These are phyloP conservation scores for Cyprinus carpio DNA, from an alignment of 2,113 vertebrate species.

Conservation along the genomic window DNA sequence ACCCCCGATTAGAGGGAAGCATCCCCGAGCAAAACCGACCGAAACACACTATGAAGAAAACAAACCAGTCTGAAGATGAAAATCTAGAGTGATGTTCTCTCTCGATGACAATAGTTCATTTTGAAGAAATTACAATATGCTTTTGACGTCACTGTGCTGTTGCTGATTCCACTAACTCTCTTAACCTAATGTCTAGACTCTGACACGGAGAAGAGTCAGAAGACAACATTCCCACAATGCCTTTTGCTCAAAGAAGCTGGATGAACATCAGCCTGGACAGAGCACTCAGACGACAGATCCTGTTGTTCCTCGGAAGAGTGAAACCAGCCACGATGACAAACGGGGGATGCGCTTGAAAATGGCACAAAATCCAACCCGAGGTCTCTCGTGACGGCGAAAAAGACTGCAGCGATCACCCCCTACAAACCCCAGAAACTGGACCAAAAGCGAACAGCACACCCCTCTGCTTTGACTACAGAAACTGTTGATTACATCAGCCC, in stretches of 20 bases:
- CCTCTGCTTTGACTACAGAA: background rate
- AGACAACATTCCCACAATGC: slow-evolving; percentile 27
- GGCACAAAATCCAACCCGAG: background rate
- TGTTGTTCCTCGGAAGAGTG: background rate
- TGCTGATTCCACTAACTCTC: background rate
- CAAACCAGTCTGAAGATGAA: background rate
- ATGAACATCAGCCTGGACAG: slow-evolving; percentile 3
- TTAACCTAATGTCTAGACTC: background rate
- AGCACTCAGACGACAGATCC: background rate
- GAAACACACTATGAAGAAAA: slow-evolving; percentile 12
- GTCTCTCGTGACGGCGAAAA: background rate
- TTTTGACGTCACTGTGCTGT: background rate
- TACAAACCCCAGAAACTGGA: background rate
- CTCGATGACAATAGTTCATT: background rate
- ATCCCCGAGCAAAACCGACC: slow-evolving; percentile 59
- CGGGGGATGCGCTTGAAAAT: background rate
- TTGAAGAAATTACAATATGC: background rate
- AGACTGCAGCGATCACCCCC: background rate
- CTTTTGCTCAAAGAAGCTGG: slow-evolving; percentile 7
- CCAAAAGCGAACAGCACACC: background rate
- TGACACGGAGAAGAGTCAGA: slow-evolving; percentile 6
- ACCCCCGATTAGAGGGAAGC: slow-evolving; percentile 25
- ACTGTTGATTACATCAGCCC: background rate
- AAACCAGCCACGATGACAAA: background rate
- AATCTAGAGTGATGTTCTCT: slow-evolving; percentile 21